Base-by-base conservation (phyloP, 2,797 vertebrate genomes). In the Astyanax mexicanus region DNA sequence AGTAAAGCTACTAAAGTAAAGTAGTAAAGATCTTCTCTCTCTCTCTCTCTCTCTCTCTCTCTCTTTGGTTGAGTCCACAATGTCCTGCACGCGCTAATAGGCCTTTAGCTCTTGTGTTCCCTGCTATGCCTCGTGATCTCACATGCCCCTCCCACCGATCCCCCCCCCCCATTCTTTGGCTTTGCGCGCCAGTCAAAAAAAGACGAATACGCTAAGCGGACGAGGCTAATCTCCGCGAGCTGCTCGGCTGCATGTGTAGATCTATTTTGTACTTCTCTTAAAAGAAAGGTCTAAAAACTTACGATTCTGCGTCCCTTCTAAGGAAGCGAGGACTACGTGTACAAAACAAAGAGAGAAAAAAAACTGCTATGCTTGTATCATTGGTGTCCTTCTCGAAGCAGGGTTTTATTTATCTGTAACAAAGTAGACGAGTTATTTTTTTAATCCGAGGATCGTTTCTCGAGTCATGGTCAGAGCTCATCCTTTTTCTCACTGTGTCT, bases 61-160 rank as follows among this genome's bases (percentile, higher is more conserved):
- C n/a, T n/a, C 77, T 62, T 66, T 71, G 72, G 66, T 75, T 58
- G 70, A 72, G 40, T 67, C 82, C 74, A 80, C 52, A 65, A 17
- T 90, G 87, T 90, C 89, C 87, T 92, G 91, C 91, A 92, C 91
- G 91, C 87, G 87, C 81, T 89, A 85, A 84, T 89, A 86, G 25
- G 61, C 54, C 69, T 70, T 69, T 72, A 75, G 70, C 55, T 54
- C 84, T 72, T 77, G 84, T 82, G 81, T 82, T 84, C 81, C 80
- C 72, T 85, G 77, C 82, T 81, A 83, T 77, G 65, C 86, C 84
- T 87, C 86, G 85, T 87, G 83, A 80, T 87, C 85, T 89, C 52
- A 55, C 38, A 84, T 85, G 87, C 87, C 86, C 85, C 82, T 25
- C 12, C 12, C 54, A 25, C 54, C 23, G 3, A 1, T 82, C 77